phyloP scores from a whole-genome alignment of 2,888 invertebrate genomes.

The Drosophila trichaetosa region DNA sequence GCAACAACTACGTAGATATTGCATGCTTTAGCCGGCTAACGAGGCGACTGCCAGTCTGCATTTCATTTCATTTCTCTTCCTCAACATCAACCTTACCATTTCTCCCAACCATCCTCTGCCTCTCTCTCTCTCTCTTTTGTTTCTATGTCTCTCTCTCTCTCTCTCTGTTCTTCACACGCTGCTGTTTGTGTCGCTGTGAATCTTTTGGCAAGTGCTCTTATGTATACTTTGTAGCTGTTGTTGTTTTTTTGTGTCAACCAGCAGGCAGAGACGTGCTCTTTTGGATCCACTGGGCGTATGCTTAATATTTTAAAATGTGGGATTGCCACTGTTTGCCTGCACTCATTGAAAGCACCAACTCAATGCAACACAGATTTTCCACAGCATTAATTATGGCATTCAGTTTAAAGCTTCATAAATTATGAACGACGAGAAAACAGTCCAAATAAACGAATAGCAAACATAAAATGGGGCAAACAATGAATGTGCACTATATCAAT shows the following conservation, averaged over 20 bases:
- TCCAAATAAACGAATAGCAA: slow-evolving; percentile 7
- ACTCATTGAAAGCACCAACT: background rate
- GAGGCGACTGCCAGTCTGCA: slow-evolving; percentile 57
- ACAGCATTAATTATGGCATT: slow-evolving; percentile 23
- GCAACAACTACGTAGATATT: slow-evolving; percentile 26
- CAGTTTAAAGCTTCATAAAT: slow-evolving; percentile 20
- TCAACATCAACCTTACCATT: slow-evolving; percentile 1
- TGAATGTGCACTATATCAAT: background rate
- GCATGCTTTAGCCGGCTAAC: slow-evolving; percentile 39
- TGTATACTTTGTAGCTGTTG: slow-evolving; percentile 12
- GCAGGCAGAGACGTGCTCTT: slow-evolving; percentile 19
- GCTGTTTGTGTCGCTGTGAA: slow-evolving; percentile 21
- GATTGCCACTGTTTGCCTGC: slow-evolving; percentile 4
- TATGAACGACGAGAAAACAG: background rate
- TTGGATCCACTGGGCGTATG: slow-evolving; percentile 35
- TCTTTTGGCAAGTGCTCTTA: slow-evolving; percentile 49
- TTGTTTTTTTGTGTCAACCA: slow-evolving; percentile 22
- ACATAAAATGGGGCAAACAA: background rate
- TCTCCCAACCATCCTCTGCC: background rate
- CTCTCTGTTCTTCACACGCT: background rate
- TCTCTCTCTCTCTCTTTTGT: background rate
- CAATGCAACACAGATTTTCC: slow-evolving; percentile 8
- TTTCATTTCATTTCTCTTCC: slow-evolving; percentile 37
- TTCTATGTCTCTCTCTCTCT: background rate
- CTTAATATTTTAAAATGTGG: slow-evolving; percentile 42